phyloP scores from a whole-genome alignment of 2,797 vertebrate species.

The Morus bassanus region DNA sequence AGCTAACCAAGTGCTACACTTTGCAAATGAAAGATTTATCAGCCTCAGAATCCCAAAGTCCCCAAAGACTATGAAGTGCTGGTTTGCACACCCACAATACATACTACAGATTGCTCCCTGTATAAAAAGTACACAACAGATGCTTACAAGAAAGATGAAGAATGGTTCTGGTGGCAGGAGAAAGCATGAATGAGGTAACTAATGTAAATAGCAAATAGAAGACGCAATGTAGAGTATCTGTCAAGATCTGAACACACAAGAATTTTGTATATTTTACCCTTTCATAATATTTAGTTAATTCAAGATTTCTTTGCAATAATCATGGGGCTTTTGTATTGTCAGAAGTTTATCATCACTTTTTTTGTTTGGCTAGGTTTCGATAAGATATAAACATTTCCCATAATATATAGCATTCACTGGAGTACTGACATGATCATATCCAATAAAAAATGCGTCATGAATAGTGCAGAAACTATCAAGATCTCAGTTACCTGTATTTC shows the following conservation, averaged over 20 bases:
- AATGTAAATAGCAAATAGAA: background rate
- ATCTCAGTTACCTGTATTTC: background rate
- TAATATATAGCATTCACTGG: background rate
- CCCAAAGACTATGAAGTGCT: background rate
- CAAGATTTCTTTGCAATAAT: background rate
- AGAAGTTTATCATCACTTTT: background rate
- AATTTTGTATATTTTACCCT: background rate
- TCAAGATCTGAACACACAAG: background rate
- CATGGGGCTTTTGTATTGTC: background rate
- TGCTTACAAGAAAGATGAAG: background rate
- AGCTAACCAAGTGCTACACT: background rate
- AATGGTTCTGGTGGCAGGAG: background rate
- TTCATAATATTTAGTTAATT: background rate
- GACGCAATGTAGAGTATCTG: background rate
- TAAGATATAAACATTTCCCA: background rate
- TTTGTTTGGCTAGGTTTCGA: background rate
- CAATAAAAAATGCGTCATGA: background rate
- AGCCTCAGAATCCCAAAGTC: background rate
- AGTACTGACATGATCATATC: rapidly evolving
- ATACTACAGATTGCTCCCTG: background rate
- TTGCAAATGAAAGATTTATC: background rate
- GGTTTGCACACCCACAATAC: background rate
- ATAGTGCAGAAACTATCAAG: background rate
- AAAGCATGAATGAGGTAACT: background rate
- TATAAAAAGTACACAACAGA: background rate